Evolutionary conservation across 2,113 vertebrate species (phyloP).

Genomic region (Solenodon paradoxus): DNA sequence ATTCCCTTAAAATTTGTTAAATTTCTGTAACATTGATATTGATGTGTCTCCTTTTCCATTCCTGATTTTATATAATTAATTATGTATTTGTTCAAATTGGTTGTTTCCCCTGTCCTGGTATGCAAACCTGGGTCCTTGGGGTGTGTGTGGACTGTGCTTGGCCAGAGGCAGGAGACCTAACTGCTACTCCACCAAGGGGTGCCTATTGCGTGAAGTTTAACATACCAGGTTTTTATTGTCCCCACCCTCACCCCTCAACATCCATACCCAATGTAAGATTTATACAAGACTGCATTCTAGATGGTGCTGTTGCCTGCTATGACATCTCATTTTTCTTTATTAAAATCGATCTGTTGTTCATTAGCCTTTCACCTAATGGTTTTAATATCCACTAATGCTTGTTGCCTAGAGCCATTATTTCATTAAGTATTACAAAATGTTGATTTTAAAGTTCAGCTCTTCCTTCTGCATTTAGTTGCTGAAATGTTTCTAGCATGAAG

Average conservation of each 20-base stretch:
- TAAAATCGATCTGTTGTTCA: background rate
- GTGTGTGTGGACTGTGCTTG: too few relatives aligned
- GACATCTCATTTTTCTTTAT: background rate
- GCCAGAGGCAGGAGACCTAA: too few relatives aligned
- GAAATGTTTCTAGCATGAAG: background rate
- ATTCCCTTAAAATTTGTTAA: too few relatives aligned
- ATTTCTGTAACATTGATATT: too few relatives aligned
- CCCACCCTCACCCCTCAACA: background rate
- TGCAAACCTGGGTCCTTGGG: too few relatives aligned
- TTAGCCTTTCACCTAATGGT: background rate
- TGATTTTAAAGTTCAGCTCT: background rate
- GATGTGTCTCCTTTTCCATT: too few relatives aligned
- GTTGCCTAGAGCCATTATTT: background rate
- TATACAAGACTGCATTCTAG: background rate
- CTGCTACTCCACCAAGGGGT: too few relatives aligned
- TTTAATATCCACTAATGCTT: background rate
- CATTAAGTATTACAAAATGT: background rate
- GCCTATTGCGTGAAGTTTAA: too few relatives aligned
- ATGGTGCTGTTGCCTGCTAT: background rate
- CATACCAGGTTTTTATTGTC: background rate
- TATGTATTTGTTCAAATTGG: too few relatives aligned
- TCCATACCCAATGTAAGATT: background rate
- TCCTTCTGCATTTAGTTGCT: background rate
- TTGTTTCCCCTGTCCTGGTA: too few relatives aligned
- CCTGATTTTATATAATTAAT: too few relatives aligned